Evolutionary conservation across 2,113 vertebrate genomes (phyloP).

Genomic region (Pelecanoides urinatrix): DNA sequence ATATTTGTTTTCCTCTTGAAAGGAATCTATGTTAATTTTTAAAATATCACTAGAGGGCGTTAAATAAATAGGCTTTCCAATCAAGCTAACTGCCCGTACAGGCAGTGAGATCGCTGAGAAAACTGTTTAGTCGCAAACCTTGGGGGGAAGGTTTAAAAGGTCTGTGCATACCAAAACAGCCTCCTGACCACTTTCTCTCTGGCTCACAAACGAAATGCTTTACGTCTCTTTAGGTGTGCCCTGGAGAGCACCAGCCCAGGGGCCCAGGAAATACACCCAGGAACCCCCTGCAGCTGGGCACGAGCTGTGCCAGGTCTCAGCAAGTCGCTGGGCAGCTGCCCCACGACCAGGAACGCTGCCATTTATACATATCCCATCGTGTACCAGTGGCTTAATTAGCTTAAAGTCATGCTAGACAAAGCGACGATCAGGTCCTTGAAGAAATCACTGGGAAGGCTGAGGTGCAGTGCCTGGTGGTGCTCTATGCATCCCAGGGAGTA

Average conservation of each 20-base stretch:
- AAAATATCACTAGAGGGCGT: constrained; percentile 29
- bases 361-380: not conserved
- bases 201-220: not conserved
- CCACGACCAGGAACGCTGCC: not conserved
- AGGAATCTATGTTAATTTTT: not conserved
- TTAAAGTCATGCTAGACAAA: not conserved
- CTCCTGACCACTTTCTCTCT: not conserved
- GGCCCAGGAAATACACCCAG: not conserved
- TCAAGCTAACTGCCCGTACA: not conserved
- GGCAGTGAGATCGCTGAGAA: not conserved
- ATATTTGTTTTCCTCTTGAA: not conserved
- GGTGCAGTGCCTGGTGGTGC: not conserved
- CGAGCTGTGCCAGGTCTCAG: not conserved
- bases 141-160: not conserved
- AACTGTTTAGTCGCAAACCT: not conserved
- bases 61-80: not conserved
- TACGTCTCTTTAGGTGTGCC: not conserved
- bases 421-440: not conserved
- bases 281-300: not conserved
- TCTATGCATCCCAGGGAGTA: not conserved
- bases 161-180: not conserved
- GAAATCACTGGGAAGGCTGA: not conserved
- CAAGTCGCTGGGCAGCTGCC: accelerated
- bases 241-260: not conserved
- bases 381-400: not conserved